These are phyloP conservation scores for Diarsia brunnea DNA, from an alignment of 2,888 invertebrate genomes.

Conservation along the genomic window DNA sequence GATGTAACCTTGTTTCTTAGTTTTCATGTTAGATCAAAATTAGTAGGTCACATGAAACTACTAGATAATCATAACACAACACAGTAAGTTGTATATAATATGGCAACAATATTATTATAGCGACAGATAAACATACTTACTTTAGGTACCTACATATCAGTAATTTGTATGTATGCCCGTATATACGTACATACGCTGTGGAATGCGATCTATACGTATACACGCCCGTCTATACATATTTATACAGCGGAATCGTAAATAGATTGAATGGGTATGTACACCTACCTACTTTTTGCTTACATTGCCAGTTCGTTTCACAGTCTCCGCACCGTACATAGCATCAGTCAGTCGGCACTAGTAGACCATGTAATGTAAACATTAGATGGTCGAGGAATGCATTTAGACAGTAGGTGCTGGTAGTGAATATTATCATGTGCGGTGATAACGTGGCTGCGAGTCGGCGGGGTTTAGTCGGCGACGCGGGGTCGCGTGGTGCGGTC, in stretches of 20 bases:
- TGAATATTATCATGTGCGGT: constrained; percentile 91
- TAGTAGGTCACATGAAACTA: constrained; percentile 66
- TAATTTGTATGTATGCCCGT: constrained; percentile 79
- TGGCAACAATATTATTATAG: constrained; percentile 62
- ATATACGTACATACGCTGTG: constrained; percentile 82
- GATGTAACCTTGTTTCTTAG: constrained; percentile 47
- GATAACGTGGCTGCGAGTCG: constrained; percentile 88
- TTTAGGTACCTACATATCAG: constrained; percentile 75
- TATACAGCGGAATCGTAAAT: constrained; percentile 89
- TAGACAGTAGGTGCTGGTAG: constrained; percentile 87
- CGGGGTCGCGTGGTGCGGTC: constrained; percentile 90
- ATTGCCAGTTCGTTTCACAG: constrained; percentile 83
- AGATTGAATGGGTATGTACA: constrained; percentile 88
- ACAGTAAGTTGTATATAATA: constrained; percentile 47
- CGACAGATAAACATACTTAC: constrained; percentile 67
- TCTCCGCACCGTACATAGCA: constrained; percentile 80
- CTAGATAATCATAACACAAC: constrained; percentile 64
- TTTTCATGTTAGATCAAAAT: constrained; percentile 38
- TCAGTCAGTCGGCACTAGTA: constrained; percentile 76
- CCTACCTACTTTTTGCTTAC: constrained; percentile 85
- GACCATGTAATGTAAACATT: constrained; percentile 89
- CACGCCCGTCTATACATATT: constrained; percentile 81
- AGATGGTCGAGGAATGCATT: constrained; percentile 88
- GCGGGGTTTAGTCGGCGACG: constrained; percentile 88
- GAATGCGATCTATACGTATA: constrained; percentile 87